A percentile compares a stretch with the other conserved stretches of the same genome.
Conservation (phyloP, 2,797 vertebrate species). For the Cichlasoma orientale region DNA sequence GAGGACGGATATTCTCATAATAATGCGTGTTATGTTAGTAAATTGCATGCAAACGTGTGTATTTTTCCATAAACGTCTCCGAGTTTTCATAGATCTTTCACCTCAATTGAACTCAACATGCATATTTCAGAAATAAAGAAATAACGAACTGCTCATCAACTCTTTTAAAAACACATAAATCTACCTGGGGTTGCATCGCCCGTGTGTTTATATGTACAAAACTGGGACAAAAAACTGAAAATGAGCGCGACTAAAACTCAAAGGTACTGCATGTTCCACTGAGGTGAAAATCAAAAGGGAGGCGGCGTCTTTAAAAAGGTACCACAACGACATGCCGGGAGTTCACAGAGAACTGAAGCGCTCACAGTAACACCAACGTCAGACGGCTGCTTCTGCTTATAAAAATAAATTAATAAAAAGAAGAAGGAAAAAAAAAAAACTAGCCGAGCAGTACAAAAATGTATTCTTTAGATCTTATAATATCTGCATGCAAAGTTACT, state of each 20-base stretch:
- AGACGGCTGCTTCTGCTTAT: slow-evolving; percentile 19
- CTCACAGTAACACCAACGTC: slow-evolving; percentile 66
- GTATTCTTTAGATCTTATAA: slow-evolving; percentile 25
- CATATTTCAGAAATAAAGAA: slow-evolving; percentile 14
- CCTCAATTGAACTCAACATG: slow-evolving; percentile 53
- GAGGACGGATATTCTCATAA: slow-evolving; percentile 40
- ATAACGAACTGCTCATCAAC: not conserved
- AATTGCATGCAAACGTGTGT: slow-evolving; percentile 70
- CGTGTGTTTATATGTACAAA: not conserved
- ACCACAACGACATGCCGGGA: slow-evolving; percentile 64
- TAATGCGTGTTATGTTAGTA: slow-evolving; percentile 57
- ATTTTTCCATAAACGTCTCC: slow-evolving; percentile 38
- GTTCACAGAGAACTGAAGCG: slow-evolving; percentile 51
- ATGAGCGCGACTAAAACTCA: not conserved
- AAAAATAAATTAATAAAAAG: not conserved
- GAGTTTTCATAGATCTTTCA: slow-evolving; percentile 35
- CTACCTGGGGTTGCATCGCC: not conserved
- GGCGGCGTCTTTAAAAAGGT: slow-evolving; percentile 32
- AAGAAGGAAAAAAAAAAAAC: not conserved
- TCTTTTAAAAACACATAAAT: not conserved
- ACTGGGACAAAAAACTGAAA: not conserved
- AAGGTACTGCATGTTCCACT: slow-evolving; percentile 25
- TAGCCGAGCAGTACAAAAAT: slow-evolving; percentile 33
- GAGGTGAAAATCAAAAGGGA: slow-evolving; percentile 47
- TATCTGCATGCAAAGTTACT: slow-evolving; percentile 59